Conservation (phyloP, 2,113 vertebrate genomes). For the Takifugu bimaculatus region DNA sequence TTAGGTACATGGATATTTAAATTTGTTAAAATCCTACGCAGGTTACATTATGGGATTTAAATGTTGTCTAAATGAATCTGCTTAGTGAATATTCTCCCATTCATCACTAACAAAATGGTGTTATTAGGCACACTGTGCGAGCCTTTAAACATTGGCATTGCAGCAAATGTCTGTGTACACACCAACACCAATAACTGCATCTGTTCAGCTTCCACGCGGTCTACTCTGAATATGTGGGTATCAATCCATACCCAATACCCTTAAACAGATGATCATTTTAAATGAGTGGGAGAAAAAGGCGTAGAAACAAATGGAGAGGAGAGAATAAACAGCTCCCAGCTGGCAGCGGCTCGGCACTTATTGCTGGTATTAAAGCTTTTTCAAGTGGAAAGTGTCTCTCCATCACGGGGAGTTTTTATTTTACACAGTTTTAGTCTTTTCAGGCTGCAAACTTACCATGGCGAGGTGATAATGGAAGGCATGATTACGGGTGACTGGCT, state of each 20-base stretch:
- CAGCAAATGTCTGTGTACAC: slow-evolving; percentile 15
- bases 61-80: too few species aligned
- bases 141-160: slow-evolving; percentile 12
- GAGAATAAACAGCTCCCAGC: slow-evolving; percentile 60
- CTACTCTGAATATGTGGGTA: slow-evolving; percentile 44
- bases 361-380: slow-evolving; percentile 68
- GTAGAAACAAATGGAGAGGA: slow-evolving; percentile 64
- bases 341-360: slow-evolving; percentile 64
- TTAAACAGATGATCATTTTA: slow-evolving; percentile 72
- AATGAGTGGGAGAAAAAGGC: slow-evolving; percentile 64
- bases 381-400: slow-evolving; percentile 56
- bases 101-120: too few species aligned
- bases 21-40: too few species aligned
- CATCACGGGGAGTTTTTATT: slow-evolving; percentile 54
- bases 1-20: too few species aligned
- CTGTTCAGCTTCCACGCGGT: slow-evolving; percentile 5
- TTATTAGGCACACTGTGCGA: too few species aligned
- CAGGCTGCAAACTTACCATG: slow-evolving; percentile 31
- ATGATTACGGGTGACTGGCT: slow-evolving; percentile 30
- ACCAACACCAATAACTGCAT: slow-evolving; percentile 31
- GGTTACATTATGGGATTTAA: too few species aligned
- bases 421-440: slow-evolving; percentile 50
- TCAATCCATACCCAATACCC: slow-evolving; percentile 49
- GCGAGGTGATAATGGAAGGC: slow-evolving; percentile 49
- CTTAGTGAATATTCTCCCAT: too few species aligned